These are phyloP conservation scores for Ceratitis capitata DNA, from an alignment of 1,140 invertebrate genomes.

Conservation along the genomic window DNA sequence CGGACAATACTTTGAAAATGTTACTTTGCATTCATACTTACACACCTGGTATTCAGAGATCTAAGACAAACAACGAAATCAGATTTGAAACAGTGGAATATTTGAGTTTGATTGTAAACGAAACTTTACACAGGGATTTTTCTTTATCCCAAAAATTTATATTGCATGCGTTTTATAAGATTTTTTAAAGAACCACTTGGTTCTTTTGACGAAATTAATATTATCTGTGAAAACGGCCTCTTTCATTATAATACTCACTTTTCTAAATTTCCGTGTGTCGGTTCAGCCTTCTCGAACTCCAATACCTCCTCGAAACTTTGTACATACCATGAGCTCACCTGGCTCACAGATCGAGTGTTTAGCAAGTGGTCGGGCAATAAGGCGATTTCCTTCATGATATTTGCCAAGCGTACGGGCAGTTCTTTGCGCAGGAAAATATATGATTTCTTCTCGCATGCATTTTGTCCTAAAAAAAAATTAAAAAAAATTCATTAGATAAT, in stretches of 20 bases:
- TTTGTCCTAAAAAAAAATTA: conserved; percentile 75
- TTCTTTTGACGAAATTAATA: too few relatives aligned
- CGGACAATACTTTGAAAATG: too few relatives aligned
- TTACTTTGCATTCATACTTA: too few relatives aligned
- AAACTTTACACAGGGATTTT: too few relatives aligned
- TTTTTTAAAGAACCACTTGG: too few relatives aligned
- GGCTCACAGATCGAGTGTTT: conserved; percentile 86
- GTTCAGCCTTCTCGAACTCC: conserved; percentile 86
- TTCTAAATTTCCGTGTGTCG: conserved; percentile 72
- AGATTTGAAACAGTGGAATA: too few relatives aligned
- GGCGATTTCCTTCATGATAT: conserved; percentile 98
- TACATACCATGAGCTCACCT: conserved; percentile 91
- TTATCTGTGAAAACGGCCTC: neutral
- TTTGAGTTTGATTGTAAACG: too few relatives aligned
- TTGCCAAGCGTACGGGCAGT: conserved; percentile 92
- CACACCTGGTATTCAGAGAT: too few relatives aligned
- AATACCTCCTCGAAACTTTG: conserved; percentile 93
- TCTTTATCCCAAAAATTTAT: too few relatives aligned
- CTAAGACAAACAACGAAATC: too few relatives aligned
- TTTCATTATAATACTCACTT: conserved; percentile 67
- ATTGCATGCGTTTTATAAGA: too few relatives aligned
- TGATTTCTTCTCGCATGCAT: conserved; percentile 89
- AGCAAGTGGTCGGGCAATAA: conserved; percentile 89
- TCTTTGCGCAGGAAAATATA: conserved; percentile 95
- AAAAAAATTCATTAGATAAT: too few relatives aligned